phyloP scores from a whole-genome alignment of 2,888 invertebrate genomes.

The Trachelus stipa region DNA sequence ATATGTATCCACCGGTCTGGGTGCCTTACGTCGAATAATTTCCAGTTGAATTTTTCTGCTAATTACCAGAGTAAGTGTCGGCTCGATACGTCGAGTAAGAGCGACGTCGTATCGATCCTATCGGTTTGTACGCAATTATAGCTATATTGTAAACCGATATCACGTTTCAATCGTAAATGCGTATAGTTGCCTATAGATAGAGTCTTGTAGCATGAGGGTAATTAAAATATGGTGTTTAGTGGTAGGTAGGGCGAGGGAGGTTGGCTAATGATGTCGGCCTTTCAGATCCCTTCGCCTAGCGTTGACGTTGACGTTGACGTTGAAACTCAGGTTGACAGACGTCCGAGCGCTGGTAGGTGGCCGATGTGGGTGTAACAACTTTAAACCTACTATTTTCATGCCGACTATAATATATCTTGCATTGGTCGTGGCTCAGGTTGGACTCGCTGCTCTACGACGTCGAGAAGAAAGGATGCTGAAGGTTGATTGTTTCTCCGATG shows the following conservation, averaged over 20 bases:
- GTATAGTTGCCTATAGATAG: background rate
- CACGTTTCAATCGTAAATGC: background rate
- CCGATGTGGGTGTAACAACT: slow-evolving; percentile 31
- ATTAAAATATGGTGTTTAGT: slow-evolving; percentile 49
- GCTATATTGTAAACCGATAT: background rate
- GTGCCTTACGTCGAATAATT: background rate
- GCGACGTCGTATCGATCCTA: slow-evolving; percentile 44
- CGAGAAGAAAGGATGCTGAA: background rate
- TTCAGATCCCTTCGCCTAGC: slow-evolving; percentile 26
- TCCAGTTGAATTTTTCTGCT: slow-evolving; percentile 40
- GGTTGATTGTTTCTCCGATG: background rate
- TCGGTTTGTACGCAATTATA: slow-evolving; percentile 22
- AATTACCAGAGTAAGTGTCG: slow-evolving; percentile 52
- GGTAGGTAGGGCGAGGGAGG: slow-evolving; percentile 10
- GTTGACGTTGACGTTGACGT: slow-evolving; percentile 21
- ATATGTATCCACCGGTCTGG: background rate
- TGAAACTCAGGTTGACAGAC: slow-evolving; percentile 22
- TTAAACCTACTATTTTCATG: slow-evolving; percentile 8
- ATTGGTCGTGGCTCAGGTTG: background rate
- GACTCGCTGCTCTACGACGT: background rate
- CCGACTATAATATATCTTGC: background rate
- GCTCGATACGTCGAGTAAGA: slow-evolving; percentile 20
- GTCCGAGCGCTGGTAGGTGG: slow-evolving; percentile 26
- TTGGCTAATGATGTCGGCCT: slow-evolving; percentile 28
- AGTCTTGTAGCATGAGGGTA: slow-evolving; percentile 31